Evolutionary conservation across 2,113 vertebrate species (phyloP).

Genomic region (Spheniscus mendiculus): DNA sequence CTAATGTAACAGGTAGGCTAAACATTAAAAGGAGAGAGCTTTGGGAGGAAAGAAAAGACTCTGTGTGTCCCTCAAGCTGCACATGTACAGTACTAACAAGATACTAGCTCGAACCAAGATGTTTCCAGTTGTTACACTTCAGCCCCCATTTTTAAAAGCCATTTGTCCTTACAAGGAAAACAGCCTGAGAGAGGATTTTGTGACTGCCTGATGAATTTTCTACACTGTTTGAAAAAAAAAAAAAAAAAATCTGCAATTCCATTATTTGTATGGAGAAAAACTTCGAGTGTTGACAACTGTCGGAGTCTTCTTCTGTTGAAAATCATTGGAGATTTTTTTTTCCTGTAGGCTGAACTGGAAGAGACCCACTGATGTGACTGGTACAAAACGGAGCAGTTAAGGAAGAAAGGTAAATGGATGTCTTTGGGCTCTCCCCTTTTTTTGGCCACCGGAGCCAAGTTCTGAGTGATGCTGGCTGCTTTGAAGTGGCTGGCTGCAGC

Average conservation of each 20-base stretch:
- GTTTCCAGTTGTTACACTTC: not conserved
- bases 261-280: not conserved
- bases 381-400: not conserved
- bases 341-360: not conserved
- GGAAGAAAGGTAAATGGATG: not conserved
- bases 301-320: not conserved
- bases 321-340: not conserved
- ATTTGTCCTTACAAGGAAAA: not conserved
- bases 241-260: not conserved
- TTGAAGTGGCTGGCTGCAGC: not conserved
- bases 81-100: accelerated
- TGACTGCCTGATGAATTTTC: not conserved
- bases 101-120: not conserved
- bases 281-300: not conserved
- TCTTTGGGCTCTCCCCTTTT: not conserved
- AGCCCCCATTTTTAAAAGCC: not conserved
- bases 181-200: not conserved
- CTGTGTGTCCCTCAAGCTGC: not conserved
- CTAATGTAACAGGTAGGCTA: not conserved
- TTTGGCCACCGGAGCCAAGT: not conserved
- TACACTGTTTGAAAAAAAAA: not conserved
- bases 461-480: not conserved
- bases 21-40: not conserved
- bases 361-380: not conserved
- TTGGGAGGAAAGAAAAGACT: not conserved